Base-by-base conservation (phyloP, 2,888 invertebrate species). In the Labia minor region DNA sequence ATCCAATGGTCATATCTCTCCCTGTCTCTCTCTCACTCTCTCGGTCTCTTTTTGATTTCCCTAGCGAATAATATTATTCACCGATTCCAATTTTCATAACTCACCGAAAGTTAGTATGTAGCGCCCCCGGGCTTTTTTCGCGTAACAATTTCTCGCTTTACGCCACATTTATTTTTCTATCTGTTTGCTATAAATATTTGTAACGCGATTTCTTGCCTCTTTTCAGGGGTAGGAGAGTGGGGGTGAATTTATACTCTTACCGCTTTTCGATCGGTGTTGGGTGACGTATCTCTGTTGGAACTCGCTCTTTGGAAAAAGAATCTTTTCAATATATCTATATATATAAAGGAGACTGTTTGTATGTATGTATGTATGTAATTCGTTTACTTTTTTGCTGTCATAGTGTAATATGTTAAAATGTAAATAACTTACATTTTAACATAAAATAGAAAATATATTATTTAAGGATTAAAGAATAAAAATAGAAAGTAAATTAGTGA, bases 81-180 rank as follows among this genome's bases (percentile, higher is more conserved):
- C 49, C 49, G 49, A 49, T 49, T 49, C 49, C 49, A 49, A 49
- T 49, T 49, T 49, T 49, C 49, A 49, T 49, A 49, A 49, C 49
- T 49, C 49, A 49, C 49, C 16, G 49, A 49, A 49, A 49, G 49
- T 49, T 49, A 49, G n/a, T 49, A 14, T 4, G 49, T 49, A 14
- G 8, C 26, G 4, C 26, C 26, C 26, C 26, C 6, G 49, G 49
- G 14, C 14, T 49, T 49, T 49, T 49, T 49, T 49, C 49, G n/a
- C 49, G 49, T 49, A 49, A 49, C 49, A 49, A 49, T 49, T 49
- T 49, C 49, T 49, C 49, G 49, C 49, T 49, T 49, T 49, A 49
- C 49, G 49, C 49, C 49, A 49, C 49, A 49, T 49, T 49, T 49
- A 49, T 49, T 49, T 49, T 49, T 49, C 49, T 49, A 49, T 49